phyloP scores from a whole-genome alignment of 2,888 invertebrate species.

The Drosophila fungiperda region DNA sequence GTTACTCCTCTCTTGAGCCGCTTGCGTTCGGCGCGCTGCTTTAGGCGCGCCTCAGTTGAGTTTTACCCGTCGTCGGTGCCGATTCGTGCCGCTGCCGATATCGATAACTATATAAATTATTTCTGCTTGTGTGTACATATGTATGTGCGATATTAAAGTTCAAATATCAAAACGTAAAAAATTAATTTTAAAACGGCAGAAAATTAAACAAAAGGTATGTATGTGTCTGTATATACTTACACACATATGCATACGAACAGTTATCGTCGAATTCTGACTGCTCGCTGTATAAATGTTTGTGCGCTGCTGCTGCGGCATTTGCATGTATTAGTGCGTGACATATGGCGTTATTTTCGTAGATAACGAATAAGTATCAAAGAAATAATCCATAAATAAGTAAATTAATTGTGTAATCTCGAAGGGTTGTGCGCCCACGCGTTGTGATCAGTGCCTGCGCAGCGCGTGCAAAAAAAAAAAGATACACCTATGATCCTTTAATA shows the following conservation, averaged over 20 bases:
- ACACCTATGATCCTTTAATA: conserved; percentile 22
- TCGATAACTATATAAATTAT: conserved; percentile 53
- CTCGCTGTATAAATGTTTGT: conserved; percentile 18
- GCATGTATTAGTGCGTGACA: conserved; percentile 71
- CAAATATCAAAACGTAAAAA: conserved; percentile 70
- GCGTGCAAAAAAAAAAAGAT: conserved; percentile 1
- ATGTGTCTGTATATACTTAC: conserved; percentile 23
- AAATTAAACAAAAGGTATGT: conserved; percentile 65
- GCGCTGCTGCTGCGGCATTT: conserved; percentile 31
- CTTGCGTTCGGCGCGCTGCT: conserved; percentile 53
- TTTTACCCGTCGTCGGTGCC: conserved; percentile 77
- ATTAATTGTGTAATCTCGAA: conserved; percentile 67
- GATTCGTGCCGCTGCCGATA: conserved; percentile 75
- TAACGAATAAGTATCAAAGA: conserved; percentile 38
- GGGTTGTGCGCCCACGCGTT: conserved; percentile 35
- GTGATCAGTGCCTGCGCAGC: conserved; percentile 67
- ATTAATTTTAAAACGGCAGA: conserved; percentile 52
- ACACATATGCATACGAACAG: conserved; percentile 14
- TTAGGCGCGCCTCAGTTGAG: conserved; percentile 65
- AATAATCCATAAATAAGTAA: conserved; percentile 42
- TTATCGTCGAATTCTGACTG: conserved; percentile 38
- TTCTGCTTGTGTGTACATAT: conserved; percentile 22
- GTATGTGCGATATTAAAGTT: conserved; percentile 65
- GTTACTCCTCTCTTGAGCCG: conserved; percentile 47
- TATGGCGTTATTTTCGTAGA: conserved; percentile 67